These are phyloP conservation scores for Mimumesa dahlbomi DNA, from an alignment of 2,888 invertebrate species.

Conservation along the genomic window DNA sequence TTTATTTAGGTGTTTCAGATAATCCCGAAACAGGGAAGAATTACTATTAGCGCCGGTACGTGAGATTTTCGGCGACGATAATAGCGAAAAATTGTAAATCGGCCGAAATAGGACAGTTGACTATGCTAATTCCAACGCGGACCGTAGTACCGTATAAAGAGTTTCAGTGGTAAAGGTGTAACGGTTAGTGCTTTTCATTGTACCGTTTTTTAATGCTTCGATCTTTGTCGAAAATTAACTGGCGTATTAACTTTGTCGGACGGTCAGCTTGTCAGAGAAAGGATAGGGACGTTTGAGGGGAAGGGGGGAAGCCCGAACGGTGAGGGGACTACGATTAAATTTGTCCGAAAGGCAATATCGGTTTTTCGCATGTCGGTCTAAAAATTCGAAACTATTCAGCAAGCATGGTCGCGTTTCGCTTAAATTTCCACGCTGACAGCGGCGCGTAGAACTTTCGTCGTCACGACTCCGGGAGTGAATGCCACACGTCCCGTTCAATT, in stretches of 20 bases:
- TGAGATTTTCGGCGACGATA: conserved; percentile 34
- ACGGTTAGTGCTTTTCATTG: background rate
- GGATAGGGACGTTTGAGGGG: too few relatives aligned
- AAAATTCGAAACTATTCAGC: conserved; percentile 1
- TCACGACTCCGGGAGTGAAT: conserved; percentile 6
- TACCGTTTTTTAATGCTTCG: background rate
- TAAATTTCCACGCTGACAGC: background rate
- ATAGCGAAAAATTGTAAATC: conserved; percentile 24
- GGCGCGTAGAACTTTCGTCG: conserved; percentile 20
- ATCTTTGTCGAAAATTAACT: background rate
- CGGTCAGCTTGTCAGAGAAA: too few relatives aligned
- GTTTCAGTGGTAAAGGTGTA: background rate
- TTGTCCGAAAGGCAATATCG: conserved; percentile 5
- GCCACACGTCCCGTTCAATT: conserved; percentile 35
- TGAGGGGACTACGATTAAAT: background rate
- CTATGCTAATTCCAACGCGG: conserved; percentile 5
- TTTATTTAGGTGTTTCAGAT: conserved; percentile 26
- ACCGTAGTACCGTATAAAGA: background rate
- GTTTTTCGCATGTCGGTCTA: background rate
- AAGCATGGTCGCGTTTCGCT: background rate
- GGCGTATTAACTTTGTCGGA: background rate
- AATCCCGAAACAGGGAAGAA: conserved; percentile 6
- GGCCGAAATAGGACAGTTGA: conserved; percentile 2
- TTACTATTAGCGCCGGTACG: conserved; percentile 23
- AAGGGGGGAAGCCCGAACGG: too few relatives aligned